Base-by-base conservation (phyloP, 92 coral and sea anemone species). In the Porites cylindrica region DNA sequence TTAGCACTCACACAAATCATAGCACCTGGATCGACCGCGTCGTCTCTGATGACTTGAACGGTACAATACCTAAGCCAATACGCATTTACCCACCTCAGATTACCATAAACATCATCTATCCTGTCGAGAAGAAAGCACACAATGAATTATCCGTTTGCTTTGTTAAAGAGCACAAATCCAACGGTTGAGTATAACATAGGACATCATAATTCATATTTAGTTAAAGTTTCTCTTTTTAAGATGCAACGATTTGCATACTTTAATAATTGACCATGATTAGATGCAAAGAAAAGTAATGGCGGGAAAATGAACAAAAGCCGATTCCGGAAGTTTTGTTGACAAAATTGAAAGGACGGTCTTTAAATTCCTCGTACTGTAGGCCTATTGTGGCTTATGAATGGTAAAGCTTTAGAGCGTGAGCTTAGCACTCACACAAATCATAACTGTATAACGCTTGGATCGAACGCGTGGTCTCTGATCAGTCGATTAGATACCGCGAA, bases 261-360 rank as follows among this genome's bases (percentile, higher is more conserved):
- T n/a, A n/a, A n/a, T n/a, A n/a, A n/a, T n/a, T n/a, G n/a, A n/a
- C n/a, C n/a, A n/a, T n/a, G n/a, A n/a, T n/a, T n/a, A n/a, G n/a
- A n/a, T n/a, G n/a, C n/a, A 21, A 21, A 21, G 23, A 0, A 21
- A 21, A 21, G 23, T 21, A 21, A 83, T 72, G 87, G 87, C 87
- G 73, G 64, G 80, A 83, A 83, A 72, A n/a, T 43, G 72, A 72
- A 50, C 87, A 82, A 70, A 53, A 18, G 64, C 8, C 20, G 21
- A 73, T 20, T 21, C 80, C 80, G 87, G 87, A 83, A 83, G 87
- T 73, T 20, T 24, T 81, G 47, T 26, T 60, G 70, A 32, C 19
- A 63, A 51, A 21, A 26, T 10, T 7, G 29, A 51, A 7, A 43
- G 5, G 11, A 66, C 29, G 50, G 11, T 2, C 38, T 13, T 67